Percentiles rank a stretch among this genome's conserved stretches.
phyloP scores from a whole-genome alignment of 2,888 invertebrate species.

The Hedya salicella region DNA sequence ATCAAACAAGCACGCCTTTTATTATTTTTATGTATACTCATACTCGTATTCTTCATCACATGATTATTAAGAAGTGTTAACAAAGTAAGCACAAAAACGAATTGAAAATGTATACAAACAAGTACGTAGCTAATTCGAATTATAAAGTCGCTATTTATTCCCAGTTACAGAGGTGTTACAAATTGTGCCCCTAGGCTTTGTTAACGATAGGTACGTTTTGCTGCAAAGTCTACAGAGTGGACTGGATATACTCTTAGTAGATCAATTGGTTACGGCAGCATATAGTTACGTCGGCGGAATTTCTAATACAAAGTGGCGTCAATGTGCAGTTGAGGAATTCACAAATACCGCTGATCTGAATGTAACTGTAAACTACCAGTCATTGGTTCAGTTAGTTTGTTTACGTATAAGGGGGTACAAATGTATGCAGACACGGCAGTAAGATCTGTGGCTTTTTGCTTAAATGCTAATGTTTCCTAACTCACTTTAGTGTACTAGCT shows the following conservation, averaged over 20 bases:
- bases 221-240: constrained; percentile 43
- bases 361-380: constrained; percentile 55
- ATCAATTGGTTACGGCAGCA: constrained; percentile 67
- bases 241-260: constrained; percentile 60
- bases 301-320: constrained; percentile 58
- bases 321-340: constrained; percentile 53
- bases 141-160: constrained; percentile 47
- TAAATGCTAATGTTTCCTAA: constrained; percentile 38
- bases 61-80: background rate
- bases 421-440: constrained; percentile 40
- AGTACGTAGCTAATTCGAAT: constrained; percentile 46
- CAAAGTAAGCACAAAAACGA: constrained; percentile 23
- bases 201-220: constrained; percentile 63
- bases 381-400: constrained; percentile 51
- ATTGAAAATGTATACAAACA: constrained; percentile 44
- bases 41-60: too few species aligned
- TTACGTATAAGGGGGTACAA: constrained; percentile 44
- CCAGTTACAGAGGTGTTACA: constrained; percentile 68
- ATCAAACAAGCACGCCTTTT: background rate
- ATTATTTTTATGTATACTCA: too few species aligned
- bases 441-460: constrained; percentile 36
- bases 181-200: constrained; percentile 63
- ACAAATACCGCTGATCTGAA: constrained; percentile 56
- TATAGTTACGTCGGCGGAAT: constrained; percentile 62
- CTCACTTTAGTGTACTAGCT: constrained; percentile 19